Evolutionary conservation across 37 sponge, comb jelly and placozoan genomes (phyloP), one percentile per base, ranked within the genome.

Genomic region (Spongia lamella): DNA sequence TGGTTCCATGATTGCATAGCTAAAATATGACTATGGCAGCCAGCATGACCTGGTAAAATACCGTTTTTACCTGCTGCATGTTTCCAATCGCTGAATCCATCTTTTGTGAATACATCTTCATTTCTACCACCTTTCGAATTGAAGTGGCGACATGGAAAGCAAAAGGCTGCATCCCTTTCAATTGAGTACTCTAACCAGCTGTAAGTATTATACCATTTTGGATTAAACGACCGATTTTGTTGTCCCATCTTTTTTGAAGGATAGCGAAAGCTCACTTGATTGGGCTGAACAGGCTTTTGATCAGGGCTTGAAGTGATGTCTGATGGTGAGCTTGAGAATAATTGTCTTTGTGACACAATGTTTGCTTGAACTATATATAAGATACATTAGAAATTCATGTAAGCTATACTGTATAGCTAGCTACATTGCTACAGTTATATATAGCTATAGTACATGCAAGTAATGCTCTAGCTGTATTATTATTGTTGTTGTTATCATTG

Each of bases 21-120:
- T 56, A 70, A 33, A 38, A 36, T 68, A 63, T 79, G 71, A 69
- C 63, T 43, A 81, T 27, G 35, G 63, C 53, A 53, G 61, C 51
- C 52, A 62, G 61, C 61, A 69, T 81, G 82, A 37, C 53, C 72
- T 34, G 70, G 54, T 62, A 72, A 66, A 14, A 71, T 56, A 71
- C 85, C 85, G 51, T 62, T 58, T 63, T 77, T 59, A 27, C 78
- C 85, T 61, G 73, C 77, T 24, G 78, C 85, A 84, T 77, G 78
- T 72, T 84, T 84, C 85, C 53, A 84, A 57, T 84, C 78, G n/a
- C 43, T 73, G 34, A 83, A 83, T 30, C 76, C 85, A n/a, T 56
- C 37, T 32, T 35, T 36, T 24, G 77, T 77, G 52, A 78, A 84
- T 7, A 73, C 35, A n/a, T n/a, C n/a, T n/a, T n/a, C n/a, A n/a